Evolutionary conservation across 2,888 invertebrate species (phyloP), one percentile per base, ranked within the genome.

Genomic region (Pseudoips prasinana): DNA sequence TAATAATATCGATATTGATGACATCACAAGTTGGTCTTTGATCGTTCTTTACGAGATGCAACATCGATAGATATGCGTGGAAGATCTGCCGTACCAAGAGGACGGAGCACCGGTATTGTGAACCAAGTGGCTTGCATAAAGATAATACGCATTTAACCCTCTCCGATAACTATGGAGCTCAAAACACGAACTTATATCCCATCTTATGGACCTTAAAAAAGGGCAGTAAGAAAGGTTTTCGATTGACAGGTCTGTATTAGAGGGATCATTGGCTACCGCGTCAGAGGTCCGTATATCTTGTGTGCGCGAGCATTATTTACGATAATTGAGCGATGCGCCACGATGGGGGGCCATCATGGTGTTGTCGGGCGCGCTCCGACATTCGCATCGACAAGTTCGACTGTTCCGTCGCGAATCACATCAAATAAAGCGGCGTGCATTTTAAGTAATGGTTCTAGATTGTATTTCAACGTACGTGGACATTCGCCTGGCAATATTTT

Each of bases 261-360:
- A 73, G 73, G 64, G 82, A 72, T 78, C 82, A 72, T 73, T 65
- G 79, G 81, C 86, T 88, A 85, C 87, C 58, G 83, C 78, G 61
- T 47, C 70, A 62, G 72, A 70, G 78, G 76, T 74, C 76, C 83
- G 86, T 86, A 86, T 87, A 86, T 88, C 86, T 87, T 86, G 77
- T 84, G 85, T 86, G 86, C 58, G 84, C 83, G 85, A 86, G 88
- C 87, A 88, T 88, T 88, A 88, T 88, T 88, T 88, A 88, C 88
- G 87, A 88, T 88, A 88, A 88, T 88, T 88, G 88, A 87, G 88
- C 87, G 88, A 88, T 86, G 86, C 81, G 79, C 83, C 87, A 74
- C 87, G 78, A 87, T 86, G 86, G 88, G 87, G 87, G 88, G 87
- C 82, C 88, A 83, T 87, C 88, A 84, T 69, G 76, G 83, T 83